phyloP scores from a whole-genome alignment of 2,113 vertebrate species.

The Pseudorhombus dupliciocellatus region DNA sequence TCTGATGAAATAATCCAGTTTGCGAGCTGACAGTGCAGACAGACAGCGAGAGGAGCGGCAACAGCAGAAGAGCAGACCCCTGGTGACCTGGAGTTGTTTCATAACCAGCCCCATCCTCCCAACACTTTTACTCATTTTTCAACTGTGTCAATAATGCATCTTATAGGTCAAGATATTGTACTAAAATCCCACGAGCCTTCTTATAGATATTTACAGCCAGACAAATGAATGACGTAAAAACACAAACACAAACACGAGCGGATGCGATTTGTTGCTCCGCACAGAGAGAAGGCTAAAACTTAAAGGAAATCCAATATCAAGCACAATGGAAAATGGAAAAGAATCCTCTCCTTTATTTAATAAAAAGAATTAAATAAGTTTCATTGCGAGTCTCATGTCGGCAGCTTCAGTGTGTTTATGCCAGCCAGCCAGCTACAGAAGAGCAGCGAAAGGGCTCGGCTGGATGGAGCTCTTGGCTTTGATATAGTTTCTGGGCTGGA shows the following conservation, averaged over 20 bases:
- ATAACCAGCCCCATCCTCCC: slow-evolving; percentile 55
- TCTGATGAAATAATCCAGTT: slow-evolving; percentile 79
- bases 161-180: slow-evolving; percentile 26
- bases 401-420: slow-evolving; percentile 69
- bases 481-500: slow-evolving; percentile 84
- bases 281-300: slow-evolving; percentile 4
- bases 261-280: slow-evolving; percentile 16
- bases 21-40: slow-evolving; percentile 71
- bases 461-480: slow-evolving; percentile 80
- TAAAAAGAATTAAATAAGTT: slow-evolving; percentile 51
- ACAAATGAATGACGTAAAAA: background rate
- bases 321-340: slow-evolving; percentile 33
- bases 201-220: background rate
- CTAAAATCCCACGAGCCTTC: slow-evolving; percentile 4
- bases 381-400: slow-evolving; percentile 51
- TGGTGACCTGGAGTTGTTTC: slow-evolving; percentile 67
- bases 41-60: slow-evolving; percentile 66
- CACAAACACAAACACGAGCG: background rate
- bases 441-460: slow-evolving; percentile 69
- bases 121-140: slow-evolving; percentile 35
- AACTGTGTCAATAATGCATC: slow-evolving; percentile 17
- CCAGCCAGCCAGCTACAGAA: slow-evolving; percentile 63
- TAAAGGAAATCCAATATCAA: slow-evolving; percentile 7
- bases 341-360: slow-evolving; percentile 47
- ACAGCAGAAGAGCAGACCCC: slow-evolving; percentile 54